Evolutionary conservation across 2,888 invertebrate genomes (phyloP).

Genomic region (Rugalucina vietnamica): DNA sequence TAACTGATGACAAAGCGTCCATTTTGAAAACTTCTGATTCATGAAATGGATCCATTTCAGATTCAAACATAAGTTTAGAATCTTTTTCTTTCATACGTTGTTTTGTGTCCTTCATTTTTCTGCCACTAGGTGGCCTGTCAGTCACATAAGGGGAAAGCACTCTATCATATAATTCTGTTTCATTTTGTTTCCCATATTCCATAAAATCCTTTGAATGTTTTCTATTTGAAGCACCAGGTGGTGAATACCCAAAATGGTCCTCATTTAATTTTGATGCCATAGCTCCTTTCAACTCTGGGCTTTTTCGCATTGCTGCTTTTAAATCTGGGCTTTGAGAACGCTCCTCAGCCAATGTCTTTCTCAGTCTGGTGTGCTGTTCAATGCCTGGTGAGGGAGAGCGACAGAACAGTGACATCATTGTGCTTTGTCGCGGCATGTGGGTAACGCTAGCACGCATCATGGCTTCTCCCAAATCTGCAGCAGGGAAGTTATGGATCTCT

Average conservation of each 20-base stretch:
- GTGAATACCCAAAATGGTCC: not conserved
- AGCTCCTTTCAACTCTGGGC: not conserved
- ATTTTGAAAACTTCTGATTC: slow-evolving; percentile 52
- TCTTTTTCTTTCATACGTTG: not conserved
- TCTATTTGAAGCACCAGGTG: not conserved
- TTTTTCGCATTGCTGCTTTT: not conserved
- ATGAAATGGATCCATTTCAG: slow-evolving; percentile 44
- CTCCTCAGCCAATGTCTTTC: slow-evolving; percentile 20
- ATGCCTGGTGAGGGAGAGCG: slow-evolving; percentile 33
- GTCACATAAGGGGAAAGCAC: not conserved
- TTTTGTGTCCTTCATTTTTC: not conserved
- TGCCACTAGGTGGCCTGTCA: slow-evolving; percentile 9
- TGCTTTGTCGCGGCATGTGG: slow-evolving; percentile 64
- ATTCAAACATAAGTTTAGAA: not conserved
- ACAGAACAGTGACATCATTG: slow-evolving; percentile 59
- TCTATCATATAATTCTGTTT: not conserved
- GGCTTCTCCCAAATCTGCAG: slow-evolving; percentile 65
- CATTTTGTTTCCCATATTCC: slow-evolving; percentile 2
- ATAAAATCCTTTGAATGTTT: slow-evolving; percentile 4
- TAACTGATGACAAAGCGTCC: slow-evolving; percentile 41
- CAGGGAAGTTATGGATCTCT: slow-evolving; percentile 79
- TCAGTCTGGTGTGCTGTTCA: slow-evolving; percentile 29
- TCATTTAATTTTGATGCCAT: slow-evolving; percentile 50
- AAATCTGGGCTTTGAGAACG: not conserved
- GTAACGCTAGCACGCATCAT: slow-evolving; percentile 86